Percentiles rank a stretch among this genome's conserved stretches.
Conservation (phyloP, 1,140 invertebrate species). For the Sminthurinus signatus region DNA sequence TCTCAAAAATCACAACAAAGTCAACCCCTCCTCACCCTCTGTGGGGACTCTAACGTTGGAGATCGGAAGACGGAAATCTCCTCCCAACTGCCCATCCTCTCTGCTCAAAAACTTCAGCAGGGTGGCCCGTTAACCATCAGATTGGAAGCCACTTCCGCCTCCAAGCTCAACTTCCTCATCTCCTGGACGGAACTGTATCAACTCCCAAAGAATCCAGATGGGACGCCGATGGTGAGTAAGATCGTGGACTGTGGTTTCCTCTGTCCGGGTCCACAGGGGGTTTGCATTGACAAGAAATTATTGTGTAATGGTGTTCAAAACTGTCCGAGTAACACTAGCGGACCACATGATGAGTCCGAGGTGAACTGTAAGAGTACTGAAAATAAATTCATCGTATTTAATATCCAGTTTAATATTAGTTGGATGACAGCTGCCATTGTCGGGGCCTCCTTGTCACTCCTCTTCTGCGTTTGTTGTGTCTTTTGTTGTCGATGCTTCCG, state of each 20-base stretch:
- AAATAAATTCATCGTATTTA: conserved; percentile 35
- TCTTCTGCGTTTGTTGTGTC: conserved; percentile 35
- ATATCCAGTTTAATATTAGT: conserved; percentile 28
- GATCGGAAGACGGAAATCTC: conserved; percentile 49
- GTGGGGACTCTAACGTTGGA: conserved; percentile 69
- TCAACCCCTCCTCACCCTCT: conserved; percentile 67
- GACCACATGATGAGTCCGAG: conserved; percentile 43
- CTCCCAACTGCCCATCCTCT: conserved; percentile 62
- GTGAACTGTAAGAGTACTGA: conserved; percentile 39
- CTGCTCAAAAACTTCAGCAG: conserved; percentile 60
- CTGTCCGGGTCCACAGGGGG: conserved; percentile 67
- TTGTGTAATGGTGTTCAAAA: conserved; percentile 81
- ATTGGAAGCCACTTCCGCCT: conserved; percentile 57
- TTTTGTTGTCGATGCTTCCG: conserved; percentile 33
- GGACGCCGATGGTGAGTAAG: conserved; percentile 65
- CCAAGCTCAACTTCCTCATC: conserved; percentile 72
- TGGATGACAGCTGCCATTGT: conserved; percentile 38
- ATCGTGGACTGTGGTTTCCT: conserved; percentile 63
- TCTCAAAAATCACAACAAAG: conserved; percentile 36
- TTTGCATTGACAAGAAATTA: conserved; percentile 57
- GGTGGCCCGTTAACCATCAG: conserved; percentile 45
- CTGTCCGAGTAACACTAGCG: conserved; percentile 59
- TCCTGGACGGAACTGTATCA: conserved; percentile 85
- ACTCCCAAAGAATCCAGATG: conserved; percentile 70
- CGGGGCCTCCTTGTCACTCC: conserved; percentile 22